Base-by-base conservation (phyloP, 92 coral and sea anemone species). In the Paramuricea clavata region DNA sequence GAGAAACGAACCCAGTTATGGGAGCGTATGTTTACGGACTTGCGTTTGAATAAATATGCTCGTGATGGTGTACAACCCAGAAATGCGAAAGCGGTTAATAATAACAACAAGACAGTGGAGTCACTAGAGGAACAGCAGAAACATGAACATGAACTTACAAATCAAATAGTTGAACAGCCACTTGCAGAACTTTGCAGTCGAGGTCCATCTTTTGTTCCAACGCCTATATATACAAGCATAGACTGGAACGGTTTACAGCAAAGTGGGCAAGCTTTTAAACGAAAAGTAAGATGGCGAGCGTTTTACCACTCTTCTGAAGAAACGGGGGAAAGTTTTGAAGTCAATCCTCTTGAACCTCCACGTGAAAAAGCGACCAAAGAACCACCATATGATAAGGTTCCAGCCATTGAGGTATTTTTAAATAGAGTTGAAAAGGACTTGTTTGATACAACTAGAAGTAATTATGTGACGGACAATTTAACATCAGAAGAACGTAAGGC, bases 201-300 rank as follows among this genome's bases (percentile, higher is more conserved):
- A 3, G 61, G 61, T 52, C 61, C 61, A 13, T 52, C 61, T 13
- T 52, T 52, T 52, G 61, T 52, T 21, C 61, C 61, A 2, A 52
- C 61, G 11, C 61, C 61, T 13, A n/a, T 26, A 8, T n/a, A n/a
- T n/a, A 25, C 22, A 19, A 65, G 33, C 33, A 26, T 65, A 11
- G 73, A 65, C 16, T 65, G 73, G 73, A 65, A 65, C 41, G 73
- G 17, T 65, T n/a, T 65, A 32, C 73, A 65, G 25, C 61, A 52
- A 52, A 21, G 61, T 21, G 2, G 61, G 61, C 23, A 13, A 52
- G 61, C 19, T 17, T 52, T 52, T 21, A 52, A 52, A 52, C 7
- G 61, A 21, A 52, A 52, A 52, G 61, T 52, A 21, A 52, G 61
- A 21, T 52, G 61, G 61, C 19, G 61, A 52, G 11, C 61, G 61